phyloP scores from a whole-genome alignment of 1,140 invertebrate genomes.

The Drosophila saltans region DNA sequence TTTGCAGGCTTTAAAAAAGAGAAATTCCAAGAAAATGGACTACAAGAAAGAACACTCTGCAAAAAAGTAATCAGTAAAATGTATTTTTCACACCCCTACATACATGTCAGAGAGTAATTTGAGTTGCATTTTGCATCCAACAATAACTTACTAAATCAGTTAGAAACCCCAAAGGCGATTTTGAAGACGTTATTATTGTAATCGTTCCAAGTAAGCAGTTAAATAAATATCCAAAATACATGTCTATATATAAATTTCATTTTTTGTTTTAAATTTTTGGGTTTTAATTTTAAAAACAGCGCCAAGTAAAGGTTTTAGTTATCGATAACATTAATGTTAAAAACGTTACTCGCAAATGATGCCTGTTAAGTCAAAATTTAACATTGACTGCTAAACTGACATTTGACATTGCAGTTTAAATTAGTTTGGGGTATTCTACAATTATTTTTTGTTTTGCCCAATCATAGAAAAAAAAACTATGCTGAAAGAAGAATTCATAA shows the following conservation, averaged over 20 bases:
- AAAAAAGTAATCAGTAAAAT: slow-evolving; percentile 1
- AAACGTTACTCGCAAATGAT: background rate
- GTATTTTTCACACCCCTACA: slow-evolving; percentile 1
- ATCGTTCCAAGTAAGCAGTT: background rate
- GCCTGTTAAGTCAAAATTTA: background rate
- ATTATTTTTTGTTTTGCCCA: too few relatives aligned
- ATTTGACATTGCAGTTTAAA: too few relatives aligned
- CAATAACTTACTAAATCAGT: too few relatives aligned
- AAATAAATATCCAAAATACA: background rate
- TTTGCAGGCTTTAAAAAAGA: slow-evolving; percentile 1
- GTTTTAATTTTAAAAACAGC: background rate
- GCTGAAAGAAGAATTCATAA: too few relatives aligned
- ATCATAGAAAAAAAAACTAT: too few relatives aligned
- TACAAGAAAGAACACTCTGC: background rate
- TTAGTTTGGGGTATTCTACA: too few relatives aligned
- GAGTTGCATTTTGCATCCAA: background rate
- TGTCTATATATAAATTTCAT: too few relatives aligned
- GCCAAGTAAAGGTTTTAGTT: background rate
- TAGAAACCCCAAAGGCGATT: background rate
- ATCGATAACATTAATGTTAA: background rate
- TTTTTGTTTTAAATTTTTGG: background rate
- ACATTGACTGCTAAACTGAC: too few relatives aligned
- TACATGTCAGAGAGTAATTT: background rate
- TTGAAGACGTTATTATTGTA: background rate
- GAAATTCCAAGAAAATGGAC: slow-evolving; percentile 7